These are phyloP conservation scores for Diabrotica virgifera DNA, from an alignment of 1,140 invertebrate species.

Conservation along the genomic window DNA sequence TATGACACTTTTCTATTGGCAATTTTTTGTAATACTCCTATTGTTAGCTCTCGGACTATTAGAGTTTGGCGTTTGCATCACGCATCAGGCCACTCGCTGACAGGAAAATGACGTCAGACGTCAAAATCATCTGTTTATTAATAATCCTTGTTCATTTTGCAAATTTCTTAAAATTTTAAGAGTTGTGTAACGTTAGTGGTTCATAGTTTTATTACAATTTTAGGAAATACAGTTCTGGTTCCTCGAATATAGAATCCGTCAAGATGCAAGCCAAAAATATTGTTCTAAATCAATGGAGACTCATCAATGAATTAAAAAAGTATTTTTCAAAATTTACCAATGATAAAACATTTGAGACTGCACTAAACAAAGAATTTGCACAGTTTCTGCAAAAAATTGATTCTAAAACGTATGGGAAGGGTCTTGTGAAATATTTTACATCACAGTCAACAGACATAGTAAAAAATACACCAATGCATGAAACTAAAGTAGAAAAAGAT, in stretches of 20 bases:
- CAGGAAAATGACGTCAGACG: not conserved
- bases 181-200: not conserved
- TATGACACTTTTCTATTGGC: too few species aligned
- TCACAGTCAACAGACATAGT: constrained; percentile 17
- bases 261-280: constrained; percentile 47
- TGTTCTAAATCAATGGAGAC: constrained; percentile 53
- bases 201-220: not conserved
- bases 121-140: constrained; percentile 12
- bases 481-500: constrained; percentile 5
- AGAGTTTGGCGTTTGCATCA: too few species aligned
- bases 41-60: too few species aligned
- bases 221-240: constrained; percentile 25
- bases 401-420: constrained; percentile 42
- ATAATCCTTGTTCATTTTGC: not conserved
- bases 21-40: too few species aligned
- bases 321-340: constrained; percentile 51
- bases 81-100: too few species aligned
- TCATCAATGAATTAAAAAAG: constrained; percentile 51
- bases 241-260: constrained; percentile 36
- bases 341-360: constrained; percentile 51
- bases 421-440: constrained; percentile 35
- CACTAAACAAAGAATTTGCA: constrained; percentile 55
- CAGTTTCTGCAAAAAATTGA: constrained; percentile 52
- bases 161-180: not conserved
- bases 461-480: constrained; percentile 10